Conservation (phyloP, 2,888 invertebrate genomes). For the Synanthedon vespiformis region DNA sequence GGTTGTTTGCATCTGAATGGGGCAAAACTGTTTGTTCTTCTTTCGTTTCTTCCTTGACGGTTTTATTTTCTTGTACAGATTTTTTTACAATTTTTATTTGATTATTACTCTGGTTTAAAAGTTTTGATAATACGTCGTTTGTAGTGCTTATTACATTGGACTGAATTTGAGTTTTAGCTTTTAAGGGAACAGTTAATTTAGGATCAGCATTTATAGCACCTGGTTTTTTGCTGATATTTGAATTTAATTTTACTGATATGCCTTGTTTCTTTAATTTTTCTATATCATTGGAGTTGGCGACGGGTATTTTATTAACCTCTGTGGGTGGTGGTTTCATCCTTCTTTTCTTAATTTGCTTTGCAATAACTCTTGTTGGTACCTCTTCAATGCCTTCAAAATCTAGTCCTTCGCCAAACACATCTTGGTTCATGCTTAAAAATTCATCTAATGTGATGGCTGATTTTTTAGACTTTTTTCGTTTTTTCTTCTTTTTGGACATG, state of each 20-base stretch:
- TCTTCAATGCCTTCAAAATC: constrained; percentile 60
- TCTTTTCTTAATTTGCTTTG: constrained; percentile 33
- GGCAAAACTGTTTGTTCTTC: constrained; percentile 1
- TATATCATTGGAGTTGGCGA: constrained; percentile 23
- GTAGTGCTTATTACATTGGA: constrained; percentile 23
- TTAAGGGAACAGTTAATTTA: not conserved
- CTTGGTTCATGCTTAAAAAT: constrained; percentile 61
- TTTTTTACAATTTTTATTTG: constrained; percentile 57
- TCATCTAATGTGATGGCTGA: constrained; percentile 58
- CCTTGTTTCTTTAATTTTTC: constrained; percentile 55
- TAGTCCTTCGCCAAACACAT: constrained; percentile 59
- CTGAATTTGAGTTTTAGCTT: constrained; percentile 6
- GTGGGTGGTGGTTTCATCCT: constrained; percentile 19
- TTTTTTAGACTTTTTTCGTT: constrained; percentile 59
- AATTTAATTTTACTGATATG: constrained; percentile 42
- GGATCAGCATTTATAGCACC: constrained; percentile 1
- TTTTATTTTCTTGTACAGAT: constrained; percentile 14
- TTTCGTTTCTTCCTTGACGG: constrained; percentile 6
- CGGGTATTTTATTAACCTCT: constrained; percentile 10
- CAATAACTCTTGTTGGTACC: constrained; percentile 48
- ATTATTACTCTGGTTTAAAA: constrained; percentile 49
- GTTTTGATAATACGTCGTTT: constrained; percentile 44
- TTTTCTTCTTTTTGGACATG: constrained; percentile 54
- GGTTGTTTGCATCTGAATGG: not conserved
- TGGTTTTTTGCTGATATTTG: constrained; percentile 6